Evolutionary conservation across 2,888 invertebrate species (phyloP).

Genomic region (Tenthredo scrophulariae): DNA sequence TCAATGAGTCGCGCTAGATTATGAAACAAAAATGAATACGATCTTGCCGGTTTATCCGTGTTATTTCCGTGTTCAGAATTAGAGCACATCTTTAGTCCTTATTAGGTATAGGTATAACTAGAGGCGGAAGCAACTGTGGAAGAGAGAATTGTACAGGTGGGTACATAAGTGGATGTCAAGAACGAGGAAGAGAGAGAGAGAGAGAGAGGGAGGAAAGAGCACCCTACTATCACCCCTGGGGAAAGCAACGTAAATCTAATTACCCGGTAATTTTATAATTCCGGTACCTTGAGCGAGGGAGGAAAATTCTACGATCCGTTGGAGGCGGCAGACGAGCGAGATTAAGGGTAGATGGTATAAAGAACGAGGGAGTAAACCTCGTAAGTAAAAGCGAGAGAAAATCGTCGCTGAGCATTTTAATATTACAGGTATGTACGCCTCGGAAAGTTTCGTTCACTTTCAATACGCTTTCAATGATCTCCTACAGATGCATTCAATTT

Average conservation of each 20-base stretch:
- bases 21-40: neutral
- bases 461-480: neutral
- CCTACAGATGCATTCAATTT: neutral
- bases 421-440: slow-evolving; percentile 36
- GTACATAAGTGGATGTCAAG: neutral
- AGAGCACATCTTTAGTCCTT: neutral
- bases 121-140: neutral
- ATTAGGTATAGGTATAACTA: neutral
- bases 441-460: neutral
- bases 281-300: slow-evolving; percentile 25
- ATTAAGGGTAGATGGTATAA: neutral
- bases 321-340: slow-evolving; percentile 36
- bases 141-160: neutral
- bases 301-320: slow-evolving; percentile 23
- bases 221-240: neutral
- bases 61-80: neutral
- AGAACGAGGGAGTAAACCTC: neutral
- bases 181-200: neutral
- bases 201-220: neutral
- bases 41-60: neutral
- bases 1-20: neutral
- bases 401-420: slow-evolving; percentile 29
- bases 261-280: slow-evolving; percentile 43
- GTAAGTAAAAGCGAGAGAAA: neutral
- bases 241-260: slow-evolving; percentile 38